Conservation (phyloP, 64 coral and sea anemone genomes). For the Stylophora pistillata region DNA sequence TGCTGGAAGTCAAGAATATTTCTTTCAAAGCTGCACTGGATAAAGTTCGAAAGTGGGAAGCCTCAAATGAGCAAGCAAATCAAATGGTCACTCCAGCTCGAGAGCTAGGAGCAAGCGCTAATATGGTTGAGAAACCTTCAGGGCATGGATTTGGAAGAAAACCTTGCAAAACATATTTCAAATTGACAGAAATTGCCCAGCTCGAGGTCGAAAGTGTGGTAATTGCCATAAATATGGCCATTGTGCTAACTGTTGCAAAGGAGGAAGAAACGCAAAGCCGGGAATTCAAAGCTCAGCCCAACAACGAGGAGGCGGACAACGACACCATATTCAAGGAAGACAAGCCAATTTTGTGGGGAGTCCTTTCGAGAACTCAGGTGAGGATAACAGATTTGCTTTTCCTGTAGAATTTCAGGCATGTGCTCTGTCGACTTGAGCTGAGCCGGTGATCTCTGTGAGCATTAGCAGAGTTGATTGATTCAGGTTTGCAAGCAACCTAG, state of each 20-base stretch:
- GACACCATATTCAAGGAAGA: too few species aligned
- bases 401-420: neutral
- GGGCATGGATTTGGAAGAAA: neutral
- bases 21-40: too few species aligned
- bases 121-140: neutral
- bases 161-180: neutral
- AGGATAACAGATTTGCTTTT: neutral
- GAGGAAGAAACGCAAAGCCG: neutral
- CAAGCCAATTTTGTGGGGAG: neutral
- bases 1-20: too few species aligned
- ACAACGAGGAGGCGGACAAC: too few species aligned
- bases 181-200: conserved; percentile 38
- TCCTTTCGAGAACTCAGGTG: neutral
- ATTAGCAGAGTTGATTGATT: conserved; percentile 16
- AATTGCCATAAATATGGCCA: conserved; percentile 31
- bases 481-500: conserved; percentile 23
- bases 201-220: conserved; percentile 35
- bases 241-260: conserved; percentile 33
- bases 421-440: neutral
- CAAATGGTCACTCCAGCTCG: too few species aligned
- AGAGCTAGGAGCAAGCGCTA: neutral
- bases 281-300: too few species aligned
- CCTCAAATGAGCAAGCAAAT: neutral
- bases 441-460: neutral
- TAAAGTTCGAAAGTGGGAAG: neutral